Percentiles rank a stretch among this genome's conserved stretches.
Evolutionary conservation across 2,797 vertebrate species (phyloP).

Genomic region (Enteromius mattozi): DNA sequence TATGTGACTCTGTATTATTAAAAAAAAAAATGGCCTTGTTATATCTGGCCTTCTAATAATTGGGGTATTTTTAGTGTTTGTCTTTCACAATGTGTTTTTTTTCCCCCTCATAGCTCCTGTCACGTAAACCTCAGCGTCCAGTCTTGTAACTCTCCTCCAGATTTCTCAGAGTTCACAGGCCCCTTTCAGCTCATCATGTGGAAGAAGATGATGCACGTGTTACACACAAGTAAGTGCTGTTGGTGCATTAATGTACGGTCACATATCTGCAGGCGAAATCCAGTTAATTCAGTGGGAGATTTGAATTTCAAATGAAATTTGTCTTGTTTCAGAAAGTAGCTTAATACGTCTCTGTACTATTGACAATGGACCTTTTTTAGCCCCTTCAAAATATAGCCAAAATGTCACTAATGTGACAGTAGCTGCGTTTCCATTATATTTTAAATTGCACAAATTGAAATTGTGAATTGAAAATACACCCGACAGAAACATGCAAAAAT

Average conservation of each 20-base stretch:
- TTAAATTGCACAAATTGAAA: not conserved
- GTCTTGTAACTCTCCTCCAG: constrained; percentile 69
- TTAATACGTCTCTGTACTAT: not conserved
- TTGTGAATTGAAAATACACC: not conserved
- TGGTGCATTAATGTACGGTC: not conserved
- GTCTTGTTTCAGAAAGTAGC: not conserved
- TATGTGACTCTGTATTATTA: constrained; percentile 26
- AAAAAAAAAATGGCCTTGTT: too few relatives aligned
- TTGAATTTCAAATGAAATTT: not conserved
- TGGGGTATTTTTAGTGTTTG: not conserved
- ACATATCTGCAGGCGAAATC: not conserved
- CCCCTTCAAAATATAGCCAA: not conserved
- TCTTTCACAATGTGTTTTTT: not conserved
- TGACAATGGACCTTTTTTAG: not conserved
- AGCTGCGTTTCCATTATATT: not conserved
- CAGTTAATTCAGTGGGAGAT: not conserved
- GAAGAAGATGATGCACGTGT: constrained; percentile 85
- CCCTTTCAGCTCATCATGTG: constrained; percentile 83
- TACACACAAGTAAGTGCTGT: constrained; percentile 72
- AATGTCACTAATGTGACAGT: not conserved
- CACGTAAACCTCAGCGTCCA: constrained; percentile 64
- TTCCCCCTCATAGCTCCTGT: constrained; percentile 64
- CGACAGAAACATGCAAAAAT: not conserved
- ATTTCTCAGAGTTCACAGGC: constrained; percentile 79
- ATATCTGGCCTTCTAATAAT: not conserved